Conservation (phyloP, 2,888 invertebrate genomes). For the Drosophila gaucha region DNA sequence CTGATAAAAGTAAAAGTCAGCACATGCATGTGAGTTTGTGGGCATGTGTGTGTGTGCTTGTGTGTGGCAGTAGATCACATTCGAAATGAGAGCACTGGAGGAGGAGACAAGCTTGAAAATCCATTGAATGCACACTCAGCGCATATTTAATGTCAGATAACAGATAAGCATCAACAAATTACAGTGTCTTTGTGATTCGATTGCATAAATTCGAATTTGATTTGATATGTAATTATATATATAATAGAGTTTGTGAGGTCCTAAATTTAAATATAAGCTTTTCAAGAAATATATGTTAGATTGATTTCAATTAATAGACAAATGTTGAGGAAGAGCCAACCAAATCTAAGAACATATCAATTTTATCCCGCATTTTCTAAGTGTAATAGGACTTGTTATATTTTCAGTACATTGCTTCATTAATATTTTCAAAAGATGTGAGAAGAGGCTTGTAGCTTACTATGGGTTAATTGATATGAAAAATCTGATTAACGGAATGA, state of each 20-base stretch:
- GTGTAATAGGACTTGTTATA: too few relatives aligned
- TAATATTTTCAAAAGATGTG: too few relatives aligned
- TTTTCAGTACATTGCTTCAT: too few relatives aligned
- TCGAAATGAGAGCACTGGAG: conserved; percentile 40
- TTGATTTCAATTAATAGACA: neutral
- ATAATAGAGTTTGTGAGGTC: neutral
- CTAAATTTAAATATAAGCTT: neutral
- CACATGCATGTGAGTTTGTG: conserved; percentile 8
- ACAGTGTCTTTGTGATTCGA: neutral
- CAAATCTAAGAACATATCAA: too few relatives aligned
- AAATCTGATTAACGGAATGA: too few relatives aligned
- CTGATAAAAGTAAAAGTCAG: conserved; percentile 54
- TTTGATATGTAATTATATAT: neutral
- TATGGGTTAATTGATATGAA: too few relatives aligned
- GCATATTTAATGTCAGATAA: conserved; percentile 40
- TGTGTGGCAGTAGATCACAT: conserved; percentile 53
- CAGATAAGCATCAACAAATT: conserved; percentile 36
- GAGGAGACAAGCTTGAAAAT: conserved; percentile 31
- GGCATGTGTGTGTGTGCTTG: conserved; percentile 11
- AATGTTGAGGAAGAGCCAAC: neutral
- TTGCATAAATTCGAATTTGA: conserved; percentile 16
- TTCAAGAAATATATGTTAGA: neutral
- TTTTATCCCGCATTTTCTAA: too few relatives aligned
- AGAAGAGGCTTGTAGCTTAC: too few relatives aligned
- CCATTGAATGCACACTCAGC: conserved; percentile 50